Percentiles rank a stretch among this genome's conserved stretches.
These are phyloP conservation scores for Drosophila athabasca DNA, from an alignment of 1,140 invertebrate genomes.

Conservation along the genomic window DNA sequence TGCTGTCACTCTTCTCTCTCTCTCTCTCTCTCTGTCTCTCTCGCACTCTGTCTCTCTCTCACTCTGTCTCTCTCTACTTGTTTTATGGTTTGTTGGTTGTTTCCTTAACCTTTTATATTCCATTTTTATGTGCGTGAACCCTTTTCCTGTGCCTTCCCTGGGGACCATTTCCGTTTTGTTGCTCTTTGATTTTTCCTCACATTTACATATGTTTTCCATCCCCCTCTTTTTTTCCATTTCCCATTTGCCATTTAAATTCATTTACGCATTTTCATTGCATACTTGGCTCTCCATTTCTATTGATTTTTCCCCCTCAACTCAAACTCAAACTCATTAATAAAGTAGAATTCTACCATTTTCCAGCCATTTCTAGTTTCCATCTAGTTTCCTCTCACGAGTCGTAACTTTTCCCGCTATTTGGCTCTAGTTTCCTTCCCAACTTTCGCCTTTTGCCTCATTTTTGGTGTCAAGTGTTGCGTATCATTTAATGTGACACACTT, in stretches of 20 bases:
- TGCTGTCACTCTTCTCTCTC: too few species aligned
- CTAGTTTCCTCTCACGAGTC: not conserved
- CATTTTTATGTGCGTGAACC: too few species aligned
- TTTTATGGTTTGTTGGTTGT: too few species aligned
- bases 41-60: too few species aligned
- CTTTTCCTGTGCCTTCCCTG: not conserved
- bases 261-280: constrained; percentile 17
- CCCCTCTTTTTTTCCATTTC: not conserved
- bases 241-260: constrained; percentile 11
- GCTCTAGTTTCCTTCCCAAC: constrained; percentile 17
- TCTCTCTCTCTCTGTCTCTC: too few species aligned
- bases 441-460: constrained; percentile 47
- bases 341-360: constrained; percentile 12
- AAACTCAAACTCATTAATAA: constrained; percentile 37
- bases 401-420: constrained; percentile 5
- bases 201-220: constrained; percentile 19
- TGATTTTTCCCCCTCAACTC: constrained; percentile 26
- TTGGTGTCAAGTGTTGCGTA: constrained; percentile 80
- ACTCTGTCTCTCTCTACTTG: too few species aligned
- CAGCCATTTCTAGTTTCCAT: too few species aligned
- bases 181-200: constrained; percentile 21
- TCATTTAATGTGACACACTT: constrained; percentile 80
- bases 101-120: too few species aligned
- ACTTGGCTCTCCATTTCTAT: constrained; percentile 16
- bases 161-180: constrained; percentile 51